Percentiles rank a stretch among this genome's conserved stretches.
Conservation (phyloP, 92 coral and sea anemone genomes). For the Desmophyllum pertusum region DNA sequence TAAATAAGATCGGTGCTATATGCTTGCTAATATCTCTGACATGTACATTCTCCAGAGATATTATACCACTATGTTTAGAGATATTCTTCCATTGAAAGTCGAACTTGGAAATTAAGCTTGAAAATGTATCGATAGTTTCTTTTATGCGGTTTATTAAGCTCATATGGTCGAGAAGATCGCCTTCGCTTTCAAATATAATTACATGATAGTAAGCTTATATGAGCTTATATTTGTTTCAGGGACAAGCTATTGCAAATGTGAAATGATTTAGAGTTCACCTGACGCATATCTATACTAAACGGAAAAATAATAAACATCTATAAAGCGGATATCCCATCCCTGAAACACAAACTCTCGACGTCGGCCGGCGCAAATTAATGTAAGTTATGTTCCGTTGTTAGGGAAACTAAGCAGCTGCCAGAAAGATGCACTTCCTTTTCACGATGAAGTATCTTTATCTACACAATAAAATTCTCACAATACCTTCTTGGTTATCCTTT, state of each 20-base stretch:
- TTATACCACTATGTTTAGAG: background rate
- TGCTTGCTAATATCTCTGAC: background rate
- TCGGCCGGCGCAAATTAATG: background rate
- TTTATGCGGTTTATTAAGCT: no score
- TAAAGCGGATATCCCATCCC: background rate
- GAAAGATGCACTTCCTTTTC: background rate
- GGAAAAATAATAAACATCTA: background rate
- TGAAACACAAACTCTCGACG: background rate
- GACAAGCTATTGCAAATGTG: background rate
- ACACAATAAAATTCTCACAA: slow-evolving; percentile 13
- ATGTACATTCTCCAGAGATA: background rate
- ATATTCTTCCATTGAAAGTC: background rate
- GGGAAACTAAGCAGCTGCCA: slow-evolving; percentile 41
- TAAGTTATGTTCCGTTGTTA: slow-evolving; percentile 44
- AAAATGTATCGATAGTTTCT: no score
- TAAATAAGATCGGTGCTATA: background rate
- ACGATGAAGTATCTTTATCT: background rate
- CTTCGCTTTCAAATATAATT: background rate
- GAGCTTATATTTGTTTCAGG: background rate
- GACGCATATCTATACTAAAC: background rate
- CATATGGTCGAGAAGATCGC: background rate
- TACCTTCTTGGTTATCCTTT: slow-evolving; percentile 40
- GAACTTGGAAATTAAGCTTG: background rate
- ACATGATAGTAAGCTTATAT: background rate
- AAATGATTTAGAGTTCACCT: background rate